phyloP scores from a whole-genome alignment of 2,797 vertebrate species.

The Tokudaia muenninki region DNA sequence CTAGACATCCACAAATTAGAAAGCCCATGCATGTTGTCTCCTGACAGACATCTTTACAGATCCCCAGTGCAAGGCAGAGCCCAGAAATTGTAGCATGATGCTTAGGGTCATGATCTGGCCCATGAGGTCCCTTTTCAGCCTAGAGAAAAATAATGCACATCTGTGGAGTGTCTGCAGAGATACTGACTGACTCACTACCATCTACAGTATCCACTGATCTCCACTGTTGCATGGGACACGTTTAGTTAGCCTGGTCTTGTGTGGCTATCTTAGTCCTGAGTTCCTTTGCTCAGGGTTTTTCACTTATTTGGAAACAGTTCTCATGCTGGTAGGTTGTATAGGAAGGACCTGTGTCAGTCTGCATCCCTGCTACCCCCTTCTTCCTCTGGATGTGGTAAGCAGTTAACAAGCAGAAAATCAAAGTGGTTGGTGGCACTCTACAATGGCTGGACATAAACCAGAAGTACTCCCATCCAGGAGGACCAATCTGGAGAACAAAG shows the following conservation, averaged over 20 bases:
- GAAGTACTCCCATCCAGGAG: slow-evolving; percentile 43
- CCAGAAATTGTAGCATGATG: neutral
- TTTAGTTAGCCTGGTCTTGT: neutral
- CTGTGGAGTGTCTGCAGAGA: neutral
- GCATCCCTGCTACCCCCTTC: neutral
- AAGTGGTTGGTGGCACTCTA: slow-evolving; percentile 19
- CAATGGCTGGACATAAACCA: slow-evolving; percentile 50
- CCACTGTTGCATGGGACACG: neutral
- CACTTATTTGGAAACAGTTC: slow-evolving; percentile 16
- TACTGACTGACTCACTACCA: neutral
- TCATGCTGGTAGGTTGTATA: neutral
- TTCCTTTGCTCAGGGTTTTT: neutral
- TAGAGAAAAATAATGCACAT: slow-evolving; percentile 13
- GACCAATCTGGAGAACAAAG: slow-evolving; percentile 69
- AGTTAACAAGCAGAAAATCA: slow-evolving; percentile 33
- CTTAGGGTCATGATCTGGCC: neutral
- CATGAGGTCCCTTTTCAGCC: neutral
- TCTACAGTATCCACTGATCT: neutral
- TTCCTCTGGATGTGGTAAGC: neutral
- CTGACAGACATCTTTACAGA: neutral
- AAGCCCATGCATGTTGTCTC: neutral
- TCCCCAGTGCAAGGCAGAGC: neutral
- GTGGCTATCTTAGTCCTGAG: neutral
- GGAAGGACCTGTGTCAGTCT: neutral
- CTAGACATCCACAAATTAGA: neutral